A percentile compares a stretch with the other conserved stretches of the same genome.
These are phyloP conservation scores for Pogonognathellus flavescens DNA, from an alignment of 1,140 invertebrate genomes.

Conservation along the genomic window DNA sequence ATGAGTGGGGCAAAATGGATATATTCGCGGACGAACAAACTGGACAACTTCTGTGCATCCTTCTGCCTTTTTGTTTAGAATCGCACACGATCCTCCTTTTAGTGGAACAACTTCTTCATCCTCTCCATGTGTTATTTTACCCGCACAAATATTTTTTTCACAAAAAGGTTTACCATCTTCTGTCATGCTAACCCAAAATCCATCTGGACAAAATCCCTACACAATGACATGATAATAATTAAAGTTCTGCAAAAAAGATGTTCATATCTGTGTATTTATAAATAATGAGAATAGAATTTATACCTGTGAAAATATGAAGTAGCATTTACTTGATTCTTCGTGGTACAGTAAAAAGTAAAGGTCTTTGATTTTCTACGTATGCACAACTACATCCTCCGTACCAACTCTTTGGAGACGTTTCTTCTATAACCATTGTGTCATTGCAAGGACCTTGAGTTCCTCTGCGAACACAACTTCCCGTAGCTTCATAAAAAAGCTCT, in stretches of 20 bases:
- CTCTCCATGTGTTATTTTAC: background rate
- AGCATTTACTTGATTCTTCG: background rate
- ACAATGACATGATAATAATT: background rate
- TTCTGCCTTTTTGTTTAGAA: constrained; percentile 3
- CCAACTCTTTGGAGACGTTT: background rate
- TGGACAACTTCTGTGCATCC: constrained; percentile 38
- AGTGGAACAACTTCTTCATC: constrained; percentile 4
- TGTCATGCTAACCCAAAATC: constrained; percentile 48
- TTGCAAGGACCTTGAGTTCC: constrained; percentile 1
- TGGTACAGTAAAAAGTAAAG: background rate
- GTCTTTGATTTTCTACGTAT: background rate
- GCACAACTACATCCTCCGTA: constrained; percentile 33
- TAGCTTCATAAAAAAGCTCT: constrained; percentile 11
- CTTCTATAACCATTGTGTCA: background rate
- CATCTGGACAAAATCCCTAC: constrained; percentile 20
- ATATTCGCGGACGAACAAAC: constrained; percentile 18
- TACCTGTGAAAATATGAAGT: constrained; percentile 38
- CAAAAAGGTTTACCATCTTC: constrained; percentile 37
- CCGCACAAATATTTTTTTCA: constrained; percentile 19
- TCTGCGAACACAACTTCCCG: background rate
- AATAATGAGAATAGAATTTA: too few relatives aligned
- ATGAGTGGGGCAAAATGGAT: constrained; percentile 28
- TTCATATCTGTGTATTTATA: background rate
- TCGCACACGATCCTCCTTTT: constrained; percentile 43
- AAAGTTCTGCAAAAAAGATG: too few relatives aligned